Evolutionary conservation across 1,140 invertebrate species (phyloP), one percentile per base, ranked within the genome.

Genomic region (Caerostris extrusa): DNA sequence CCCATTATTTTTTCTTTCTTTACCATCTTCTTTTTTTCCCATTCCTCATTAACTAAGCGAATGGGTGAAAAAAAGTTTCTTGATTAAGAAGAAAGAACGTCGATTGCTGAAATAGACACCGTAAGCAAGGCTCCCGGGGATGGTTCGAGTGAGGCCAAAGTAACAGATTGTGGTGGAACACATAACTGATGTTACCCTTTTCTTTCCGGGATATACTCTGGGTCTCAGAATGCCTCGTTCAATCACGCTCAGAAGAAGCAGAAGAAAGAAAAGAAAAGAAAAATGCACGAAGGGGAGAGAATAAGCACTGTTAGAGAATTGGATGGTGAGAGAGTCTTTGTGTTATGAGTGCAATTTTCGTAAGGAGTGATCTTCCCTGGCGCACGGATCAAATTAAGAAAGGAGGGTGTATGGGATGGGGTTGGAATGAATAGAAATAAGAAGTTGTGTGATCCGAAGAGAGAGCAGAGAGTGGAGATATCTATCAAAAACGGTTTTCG

Each of bases 41-140:
- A 85, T 85, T 85, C 55, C 90, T 91, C 90, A 91, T 91, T 91
- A 91, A 91, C 90, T 91, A 91, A 91, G 71, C 90, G 90, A 89
- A 56, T 55, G 55, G 67, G 55, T n/a, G 90, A n/a, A 91, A 91
- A 90, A 91, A 91, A 53, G 55, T 91, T 81, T 91, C 77, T 60
- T 91, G 90, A 91, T 91, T 82, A 82, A 91, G 82, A 56, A 61
- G 53, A n/a, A n/a, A n/a, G 61, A 53, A 89, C 50, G 53, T 60
- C 19, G 34, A 91, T 58, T 82, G 90, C 34, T 50, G 90, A 91
- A 91, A 91, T 91, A 34, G 90, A 91, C 90, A 91, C 90, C 71
- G 19, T n/a, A n/a, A n/a, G n/a, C n/a, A 34, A 58, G 67, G 64
- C 64, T 67, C 88, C 67, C 8, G 61, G 88, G 64, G 67, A 90